A percentile compares a stretch with the other conserved stretches of the same genome.
Conservation (phyloP, 2,888 invertebrate genomes). For the Desoria tigrina region DNA sequence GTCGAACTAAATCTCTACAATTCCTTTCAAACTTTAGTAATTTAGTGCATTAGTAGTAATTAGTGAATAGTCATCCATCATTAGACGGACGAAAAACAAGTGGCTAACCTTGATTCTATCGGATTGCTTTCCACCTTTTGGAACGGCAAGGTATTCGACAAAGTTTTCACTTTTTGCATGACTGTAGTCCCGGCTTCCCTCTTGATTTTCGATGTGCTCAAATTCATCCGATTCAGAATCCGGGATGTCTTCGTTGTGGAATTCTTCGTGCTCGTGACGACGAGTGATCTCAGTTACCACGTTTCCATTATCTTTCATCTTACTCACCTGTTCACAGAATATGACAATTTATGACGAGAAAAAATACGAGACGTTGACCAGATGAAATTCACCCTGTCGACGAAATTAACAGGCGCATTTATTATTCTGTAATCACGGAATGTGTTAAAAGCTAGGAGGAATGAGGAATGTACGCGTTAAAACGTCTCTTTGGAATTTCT, state of each 20-base stretch:
- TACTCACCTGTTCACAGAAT: slow-evolving; percentile 63
- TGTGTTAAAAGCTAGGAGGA: too few species aligned
- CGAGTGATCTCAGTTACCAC: slow-evolving; percentile 75
- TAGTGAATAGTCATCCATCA: too few species aligned
- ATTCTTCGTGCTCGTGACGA: slow-evolving; percentile 78
- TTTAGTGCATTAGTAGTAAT: too few species aligned
- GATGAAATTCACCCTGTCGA: too few species aligned
- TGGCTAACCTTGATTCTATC: slow-evolving; percentile 69
- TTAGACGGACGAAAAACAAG: too few species aligned
- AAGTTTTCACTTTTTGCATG: slow-evolving; percentile 78
- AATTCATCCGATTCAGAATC: slow-evolving; percentile 64
- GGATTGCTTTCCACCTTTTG: slow-evolving; percentile 61
- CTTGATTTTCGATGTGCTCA: slow-evolving; percentile 63
- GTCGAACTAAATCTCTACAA: too few species aligned
- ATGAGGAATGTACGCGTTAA: too few species aligned
- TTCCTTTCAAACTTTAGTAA: too few species aligned
- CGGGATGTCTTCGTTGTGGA: slow-evolving; percentile 74
- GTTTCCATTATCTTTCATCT: slow-evolving; percentile 77
- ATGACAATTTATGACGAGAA: slow-evolving; percentile 10
- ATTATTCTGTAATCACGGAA: too few species aligned
- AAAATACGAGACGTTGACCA: background rate
- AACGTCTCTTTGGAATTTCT: too few species aligned
- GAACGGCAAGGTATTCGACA: slow-evolving; percentile 67
- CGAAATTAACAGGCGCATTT: slow-evolving; percentile 7
- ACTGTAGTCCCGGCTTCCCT: slow-evolving; percentile 59